phyloP scores from a whole-genome alignment of 2,888 invertebrate genomes.

The Lasiommata megera region DNA sequence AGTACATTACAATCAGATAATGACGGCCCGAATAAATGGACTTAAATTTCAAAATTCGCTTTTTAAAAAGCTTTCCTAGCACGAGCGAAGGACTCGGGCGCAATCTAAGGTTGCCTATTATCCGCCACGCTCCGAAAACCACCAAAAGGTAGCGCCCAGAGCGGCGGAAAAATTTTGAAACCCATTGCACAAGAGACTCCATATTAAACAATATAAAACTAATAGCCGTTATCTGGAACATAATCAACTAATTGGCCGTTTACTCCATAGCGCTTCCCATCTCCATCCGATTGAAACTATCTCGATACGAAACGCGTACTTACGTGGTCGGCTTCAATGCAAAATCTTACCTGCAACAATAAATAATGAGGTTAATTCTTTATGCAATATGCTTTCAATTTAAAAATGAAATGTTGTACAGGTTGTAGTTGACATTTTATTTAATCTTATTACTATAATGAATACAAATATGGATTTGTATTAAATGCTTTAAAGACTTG shows the following conservation, averaged over 20 bases:
- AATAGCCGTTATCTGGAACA: constrained; percentile 70
- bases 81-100: constrained; percentile 74
- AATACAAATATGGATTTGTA: too few species aligned
- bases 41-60: constrained; percentile 62
- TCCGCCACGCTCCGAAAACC: constrained; percentile 80
- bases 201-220: constrained; percentile 78
- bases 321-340: constrained; percentile 40
- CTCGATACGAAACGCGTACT: constrained; percentile 43
- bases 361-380: constrained; percentile 38
- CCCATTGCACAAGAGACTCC: constrained; percentile 71
- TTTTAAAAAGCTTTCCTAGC: constrained; percentile 75
- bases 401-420: constrained; percentile 10
- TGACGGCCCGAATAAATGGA: constrained; percentile 45
- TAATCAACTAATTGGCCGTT: constrained; percentile 76
- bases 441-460: background rate
- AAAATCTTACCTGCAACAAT: constrained; percentile 69
- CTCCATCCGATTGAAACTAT: constrained; percentile 35
- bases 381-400: constrained; percentile 18
- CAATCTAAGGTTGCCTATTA: constrained; percentile 79
- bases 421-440: background rate
- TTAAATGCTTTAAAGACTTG: too few species aligned
- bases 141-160: constrained; percentile 74
- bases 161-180: constrained; percentile 77
- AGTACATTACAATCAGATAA: constrained; percentile 50
- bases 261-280: constrained; percentile 51